phyloP scores from a whole-genome alignment of 1,140 invertebrate species.

The Metaphire vulgaris region DNA sequence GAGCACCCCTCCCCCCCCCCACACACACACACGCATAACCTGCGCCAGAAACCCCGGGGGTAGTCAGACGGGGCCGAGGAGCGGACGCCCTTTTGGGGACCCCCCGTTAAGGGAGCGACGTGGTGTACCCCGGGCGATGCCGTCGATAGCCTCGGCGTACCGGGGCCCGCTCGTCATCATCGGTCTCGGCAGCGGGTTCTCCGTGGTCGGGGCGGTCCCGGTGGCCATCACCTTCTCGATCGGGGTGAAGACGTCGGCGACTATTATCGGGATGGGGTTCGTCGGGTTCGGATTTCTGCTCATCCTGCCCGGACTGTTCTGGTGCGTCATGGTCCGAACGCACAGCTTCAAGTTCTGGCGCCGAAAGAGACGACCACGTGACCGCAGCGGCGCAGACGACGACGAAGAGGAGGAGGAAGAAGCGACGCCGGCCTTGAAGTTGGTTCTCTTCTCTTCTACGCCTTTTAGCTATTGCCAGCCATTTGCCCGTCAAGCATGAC shows the following conservation, averaged over 20 bases:
- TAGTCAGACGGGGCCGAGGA: too few species aligned
- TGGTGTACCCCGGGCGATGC: neutral
- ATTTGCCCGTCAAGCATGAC: too few species aligned
- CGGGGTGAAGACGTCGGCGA: conserved; percentile 27
- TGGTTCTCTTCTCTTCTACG: neutral
- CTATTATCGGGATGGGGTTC: conserved; percentile 29
- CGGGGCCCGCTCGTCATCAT: conserved; percentile 26
- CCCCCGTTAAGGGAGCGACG: too few species aligned
- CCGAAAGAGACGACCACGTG: neutral
- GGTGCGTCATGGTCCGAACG: conserved; percentile 22
- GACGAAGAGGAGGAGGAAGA: conserved; percentile 17
- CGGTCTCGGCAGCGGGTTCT: conserved; percentile 27
- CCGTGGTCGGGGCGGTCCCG: conserved; percentile 27
- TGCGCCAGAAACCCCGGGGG: too few species aligned
- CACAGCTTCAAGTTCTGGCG: conserved; percentile 21
- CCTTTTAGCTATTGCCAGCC: neutral
- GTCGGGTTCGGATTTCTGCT: conserved; percentile 26
- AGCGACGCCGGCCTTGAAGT: conserved; percentile 17
- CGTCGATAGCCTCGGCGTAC: conserved; percentile 21
- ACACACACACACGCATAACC: too few species aligned
- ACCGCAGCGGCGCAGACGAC: conserved; percentile 1
- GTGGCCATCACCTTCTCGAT: conserved; percentile 26
- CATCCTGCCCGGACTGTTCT: conserved; percentile 23
- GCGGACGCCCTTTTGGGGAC: too few species aligned
- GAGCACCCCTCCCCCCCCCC: too few species aligned